Percentiles rank a stretch among this genome's conserved stretches.
Conservation (phyloP, 2,113 vertebrate genomes). For the Eurystomus gularis region DNA sequence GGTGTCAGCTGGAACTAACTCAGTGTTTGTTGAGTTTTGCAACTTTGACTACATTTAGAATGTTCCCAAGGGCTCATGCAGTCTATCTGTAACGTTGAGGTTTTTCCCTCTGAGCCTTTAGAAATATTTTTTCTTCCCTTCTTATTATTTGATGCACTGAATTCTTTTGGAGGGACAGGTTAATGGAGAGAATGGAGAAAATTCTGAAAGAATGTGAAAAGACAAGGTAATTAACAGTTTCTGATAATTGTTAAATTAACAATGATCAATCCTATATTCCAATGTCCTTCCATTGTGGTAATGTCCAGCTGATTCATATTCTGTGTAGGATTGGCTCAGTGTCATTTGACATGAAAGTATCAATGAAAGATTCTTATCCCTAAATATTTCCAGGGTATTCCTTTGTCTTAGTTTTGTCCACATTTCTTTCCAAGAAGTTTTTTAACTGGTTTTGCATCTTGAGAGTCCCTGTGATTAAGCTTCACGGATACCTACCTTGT, state of each 20-base stretch:
- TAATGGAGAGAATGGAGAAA: not conserved
- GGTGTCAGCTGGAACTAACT: not conserved
- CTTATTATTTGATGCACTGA: not conserved
- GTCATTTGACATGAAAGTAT: not conserved
- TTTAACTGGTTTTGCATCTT: not conserved
- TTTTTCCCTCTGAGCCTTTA: not conserved
- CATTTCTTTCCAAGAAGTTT: not conserved
- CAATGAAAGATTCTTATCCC: not conserved
- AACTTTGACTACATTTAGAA: not conserved
- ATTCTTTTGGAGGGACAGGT: not conserved
- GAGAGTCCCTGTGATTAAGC: not conserved
- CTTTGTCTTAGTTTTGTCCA: not conserved
- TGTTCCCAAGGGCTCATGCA: not conserved
- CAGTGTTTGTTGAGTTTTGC: not conserved
- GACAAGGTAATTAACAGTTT: not conserved
- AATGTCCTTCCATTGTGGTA: not conserved
- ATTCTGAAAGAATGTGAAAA: not conserved
- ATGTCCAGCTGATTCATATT: not conserved
- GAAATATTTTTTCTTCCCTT: not conserved
- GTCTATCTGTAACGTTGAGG: not conserved
- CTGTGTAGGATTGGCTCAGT: not conserved
- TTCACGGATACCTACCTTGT: not conserved
- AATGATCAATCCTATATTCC: too few relatives aligned
- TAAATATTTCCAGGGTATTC: not conserved
- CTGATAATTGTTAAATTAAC: not conserved